A percentile compares a stretch with the other conserved stretches of the same genome.
Conservation (phyloP, 2,888 invertebrate species). For the Aphodius granarius region DNA sequence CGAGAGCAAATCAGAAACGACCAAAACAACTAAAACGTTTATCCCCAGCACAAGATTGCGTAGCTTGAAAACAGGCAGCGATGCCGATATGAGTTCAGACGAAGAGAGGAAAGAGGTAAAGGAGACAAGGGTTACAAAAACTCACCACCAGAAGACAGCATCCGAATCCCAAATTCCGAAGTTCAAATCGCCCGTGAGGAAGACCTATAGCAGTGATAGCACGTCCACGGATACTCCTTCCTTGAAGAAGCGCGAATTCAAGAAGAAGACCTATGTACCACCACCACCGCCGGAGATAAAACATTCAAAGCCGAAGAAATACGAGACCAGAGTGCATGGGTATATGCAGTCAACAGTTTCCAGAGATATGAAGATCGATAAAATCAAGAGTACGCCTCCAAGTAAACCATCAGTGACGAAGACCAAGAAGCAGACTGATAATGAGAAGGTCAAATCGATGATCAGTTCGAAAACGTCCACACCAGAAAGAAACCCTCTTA, state of each 20-base stretch:
- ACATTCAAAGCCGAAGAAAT: slow-evolving; percentile 38
- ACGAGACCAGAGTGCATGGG: slow-evolving; percentile 50
- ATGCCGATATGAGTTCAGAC: slow-evolving; percentile 50
- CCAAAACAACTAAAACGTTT: slow-evolving; percentile 16
- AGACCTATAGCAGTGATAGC: slow-evolving; percentile 32
- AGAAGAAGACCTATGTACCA: slow-evolving; percentile 27
- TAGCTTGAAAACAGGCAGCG: slow-evolving; percentile 39
- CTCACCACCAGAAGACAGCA: slow-evolving; percentile 16
- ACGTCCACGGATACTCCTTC: slow-evolving; percentile 30
- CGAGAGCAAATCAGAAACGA: slow-evolving; percentile 10
- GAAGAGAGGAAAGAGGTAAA: slow-evolving; percentile 36
- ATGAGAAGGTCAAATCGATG: slow-evolving; percentile 43
- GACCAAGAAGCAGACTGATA: slow-evolving; percentile 47
- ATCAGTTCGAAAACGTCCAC: slow-evolving; percentile 5
- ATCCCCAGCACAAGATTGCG: slow-evolving; percentile 28
- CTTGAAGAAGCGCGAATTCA: slow-evolving; percentile 29
- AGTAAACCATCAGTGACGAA: slow-evolving; percentile 35
- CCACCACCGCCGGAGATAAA: slow-evolving; percentile 25
- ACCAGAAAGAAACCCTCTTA: slow-evolving; percentile 3
- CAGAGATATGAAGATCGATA: slow-evolving; percentile 58
- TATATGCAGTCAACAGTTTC: slow-evolving; percentile 66
- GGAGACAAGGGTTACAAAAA: slow-evolving; percentile 34
- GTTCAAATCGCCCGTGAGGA: slow-evolving; percentile 28
- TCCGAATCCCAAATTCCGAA: slow-evolving; percentile 31
- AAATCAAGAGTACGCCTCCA: slow-evolving; percentile 31